Evolutionary conservation across 2,888 invertebrate species (phyloP), one percentile per base, ranked within the genome.

Genomic region (Peribatodes rhomboidaria): DNA sequence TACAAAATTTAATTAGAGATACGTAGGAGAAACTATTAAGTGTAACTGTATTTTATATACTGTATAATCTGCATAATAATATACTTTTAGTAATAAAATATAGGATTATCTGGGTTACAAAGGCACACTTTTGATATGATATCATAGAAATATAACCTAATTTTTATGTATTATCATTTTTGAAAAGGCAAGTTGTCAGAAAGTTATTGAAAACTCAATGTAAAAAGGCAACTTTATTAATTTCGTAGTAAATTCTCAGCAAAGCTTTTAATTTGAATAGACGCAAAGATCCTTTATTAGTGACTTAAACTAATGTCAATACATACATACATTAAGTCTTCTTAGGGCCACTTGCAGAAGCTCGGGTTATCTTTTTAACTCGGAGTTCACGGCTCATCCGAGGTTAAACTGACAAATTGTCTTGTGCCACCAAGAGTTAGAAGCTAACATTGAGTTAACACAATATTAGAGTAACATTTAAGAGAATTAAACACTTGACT

Each of bases 1-100:
- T 57, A 27, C 54, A 55, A 50, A 67, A 70, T 66, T 63, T 52
- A 55, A 46, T 59, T 59, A 52, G 56, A 44, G 20, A 33, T 44
- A 20, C 22, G 35, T 37, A 35, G n/a, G 10, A 35, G 13, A 50
- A 50, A 47, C 9, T n/a, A n/a, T 11, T 22, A 0, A 13, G 1
- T 42, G 42, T 16, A 44, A 44, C 13, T 22, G 13, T 11, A 20
- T 11, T 0, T 18, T 10, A 42, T 18, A 42, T n/a, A 16, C 7
- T 14, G 4, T 14, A 41, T 35, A 35, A 35, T n/a, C n/a, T n/a
- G n/a, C n/a, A 42, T 42, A 9, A 18, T 1, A 9, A 18, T 16
- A 16, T 10, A 10, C 42, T 18, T 18, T 18, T n/a, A n/a, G n/a
- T n/a, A 10, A 18, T 1, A 42, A 54, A 54, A 55, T 50, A 20